Conservation (phyloP, 2,797 vertebrate species). For the Falco peregrinus region DNA sequence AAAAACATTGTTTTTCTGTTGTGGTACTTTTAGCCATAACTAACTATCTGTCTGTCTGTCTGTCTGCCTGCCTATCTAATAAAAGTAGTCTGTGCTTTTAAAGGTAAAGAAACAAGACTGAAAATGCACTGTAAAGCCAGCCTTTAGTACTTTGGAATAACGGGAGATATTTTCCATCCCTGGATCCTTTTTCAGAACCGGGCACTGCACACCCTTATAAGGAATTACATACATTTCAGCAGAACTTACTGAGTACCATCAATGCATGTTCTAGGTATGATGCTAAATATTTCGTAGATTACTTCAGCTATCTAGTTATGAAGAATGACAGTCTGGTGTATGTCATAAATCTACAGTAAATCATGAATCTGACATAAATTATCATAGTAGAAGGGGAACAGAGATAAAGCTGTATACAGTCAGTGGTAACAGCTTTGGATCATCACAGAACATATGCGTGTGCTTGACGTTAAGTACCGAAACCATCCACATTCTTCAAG, state of each 20-base stretch:
- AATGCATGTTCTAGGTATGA: neutral
- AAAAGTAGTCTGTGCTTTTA: conserved; percentile 46
- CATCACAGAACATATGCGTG: conserved; percentile 8
- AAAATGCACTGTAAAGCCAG: neutral
- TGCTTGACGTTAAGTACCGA: conserved; percentile 18
- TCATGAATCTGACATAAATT: conserved; percentile 51
- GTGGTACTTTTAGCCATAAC: conserved; percentile 57
- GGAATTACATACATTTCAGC: neutral
- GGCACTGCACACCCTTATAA: neutral
- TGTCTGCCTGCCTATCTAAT: conserved; percentile 48
- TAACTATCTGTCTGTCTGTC: conserved; percentile 50
- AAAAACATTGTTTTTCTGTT: conserved; percentile 71
- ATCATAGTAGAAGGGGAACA: conserved; percentile 8
- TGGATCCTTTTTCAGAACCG: neutral
- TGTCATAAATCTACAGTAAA: conserved; percentile 40
- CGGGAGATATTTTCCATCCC: neutral
- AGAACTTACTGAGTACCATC: neutral
- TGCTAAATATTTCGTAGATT: conserved; percentile 29
- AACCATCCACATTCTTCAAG: conserved; percentile 21
- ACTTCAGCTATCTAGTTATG: conserved; percentile 6
- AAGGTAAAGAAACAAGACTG: neutral
- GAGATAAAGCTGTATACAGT: neutral
- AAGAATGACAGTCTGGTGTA: conserved; percentile 23
- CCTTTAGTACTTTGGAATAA: neutral
- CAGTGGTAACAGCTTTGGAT: conserved; percentile 31